Conservation (phyloP, 1,140 invertebrate species). For the Orchesella cincta region DNA sequence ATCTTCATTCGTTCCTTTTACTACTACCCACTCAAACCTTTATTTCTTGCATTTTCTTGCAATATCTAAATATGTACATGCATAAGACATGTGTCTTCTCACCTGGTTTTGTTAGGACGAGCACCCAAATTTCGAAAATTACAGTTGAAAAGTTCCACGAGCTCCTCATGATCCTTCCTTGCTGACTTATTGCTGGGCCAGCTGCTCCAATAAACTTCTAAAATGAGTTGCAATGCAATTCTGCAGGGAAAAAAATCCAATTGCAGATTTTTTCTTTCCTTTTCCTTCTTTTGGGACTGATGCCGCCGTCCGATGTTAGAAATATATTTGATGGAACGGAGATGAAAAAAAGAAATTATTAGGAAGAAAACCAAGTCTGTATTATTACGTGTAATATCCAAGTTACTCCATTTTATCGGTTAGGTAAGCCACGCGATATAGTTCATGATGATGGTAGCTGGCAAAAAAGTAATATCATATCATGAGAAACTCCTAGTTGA, state of each 20-base stretch:
- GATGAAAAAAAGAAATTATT: neutral
- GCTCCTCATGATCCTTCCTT: conserved; percentile 4
- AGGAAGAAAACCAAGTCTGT: neutral
- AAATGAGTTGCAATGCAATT: neutral
- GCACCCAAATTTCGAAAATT: conserved; percentile 23
- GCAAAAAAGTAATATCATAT: no score
- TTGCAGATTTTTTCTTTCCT: neutral
- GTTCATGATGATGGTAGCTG: no score
- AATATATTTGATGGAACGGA: neutral
- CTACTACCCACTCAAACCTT: neutral
- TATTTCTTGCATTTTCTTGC: neutral
- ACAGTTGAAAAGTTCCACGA: conserved; percentile 22
- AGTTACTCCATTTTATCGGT: neutral
- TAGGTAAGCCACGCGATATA: no score
- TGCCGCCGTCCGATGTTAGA: neutral
- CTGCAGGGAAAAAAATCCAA: neutral
- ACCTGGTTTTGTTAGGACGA: conserved; percentile 28
- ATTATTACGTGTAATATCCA: conserved; percentile 12
- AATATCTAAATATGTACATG: neutral
- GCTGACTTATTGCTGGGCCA: no score
- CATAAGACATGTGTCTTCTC: neutral
- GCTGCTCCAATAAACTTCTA: no score
- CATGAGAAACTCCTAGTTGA: no score
- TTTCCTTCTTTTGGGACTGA: neutral
- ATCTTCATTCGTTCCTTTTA: neutral